phyloP scores from a whole-genome alignment of 1,140 invertebrate species.

The Drosophila auraria region DNA sequence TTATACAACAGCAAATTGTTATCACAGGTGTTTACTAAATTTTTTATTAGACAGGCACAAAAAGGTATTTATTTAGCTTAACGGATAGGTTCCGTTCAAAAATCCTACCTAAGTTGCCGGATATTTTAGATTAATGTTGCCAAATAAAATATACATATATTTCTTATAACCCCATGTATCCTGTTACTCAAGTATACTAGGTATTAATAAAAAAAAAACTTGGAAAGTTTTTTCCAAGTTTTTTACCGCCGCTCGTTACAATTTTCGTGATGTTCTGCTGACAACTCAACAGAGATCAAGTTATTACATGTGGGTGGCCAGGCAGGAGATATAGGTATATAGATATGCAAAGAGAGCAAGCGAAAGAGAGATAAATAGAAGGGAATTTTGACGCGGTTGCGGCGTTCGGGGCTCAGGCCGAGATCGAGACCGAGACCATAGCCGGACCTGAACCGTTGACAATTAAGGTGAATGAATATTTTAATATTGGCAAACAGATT shows the following conservation, averaged over 20 bases:
- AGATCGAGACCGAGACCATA: conserved; percentile 29
- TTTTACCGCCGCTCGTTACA: conserved; percentile 71
- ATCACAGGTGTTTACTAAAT: too few relatives aligned
- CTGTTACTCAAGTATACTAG: neutral
- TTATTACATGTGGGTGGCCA: conserved; percentile 63
- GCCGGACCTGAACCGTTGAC: conserved; percentile 62
- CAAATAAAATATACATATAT: neutral
- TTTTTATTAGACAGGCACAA: too few relatives aligned
- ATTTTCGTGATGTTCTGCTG: conserved; percentile 81
- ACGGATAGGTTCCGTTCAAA: too few relatives aligned
- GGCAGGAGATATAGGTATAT: conserved; percentile 22
- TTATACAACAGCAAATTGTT: too few relatives aligned
- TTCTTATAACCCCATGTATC: neutral
- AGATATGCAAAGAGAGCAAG: conserved; percentile 12
- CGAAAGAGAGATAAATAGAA: conserved; percentile 30
- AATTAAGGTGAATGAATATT: conserved; percentile 84
- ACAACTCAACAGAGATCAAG: conserved; percentile 83
- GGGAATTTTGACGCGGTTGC: conserved; percentile 72
- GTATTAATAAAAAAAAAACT: conserved; percentile 26
- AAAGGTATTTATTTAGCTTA: too few relatives aligned
- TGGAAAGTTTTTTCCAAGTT: conserved; percentile 30
- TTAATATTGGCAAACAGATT: conserved; percentile 83
- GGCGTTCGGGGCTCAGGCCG: conserved; percentile 40
- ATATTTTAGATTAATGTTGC: neutral
- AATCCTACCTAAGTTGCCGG: too few relatives aligned